Conservation (phyloP, 2,888 invertebrate genomes). For the Lithophane leautieri region DNA sequence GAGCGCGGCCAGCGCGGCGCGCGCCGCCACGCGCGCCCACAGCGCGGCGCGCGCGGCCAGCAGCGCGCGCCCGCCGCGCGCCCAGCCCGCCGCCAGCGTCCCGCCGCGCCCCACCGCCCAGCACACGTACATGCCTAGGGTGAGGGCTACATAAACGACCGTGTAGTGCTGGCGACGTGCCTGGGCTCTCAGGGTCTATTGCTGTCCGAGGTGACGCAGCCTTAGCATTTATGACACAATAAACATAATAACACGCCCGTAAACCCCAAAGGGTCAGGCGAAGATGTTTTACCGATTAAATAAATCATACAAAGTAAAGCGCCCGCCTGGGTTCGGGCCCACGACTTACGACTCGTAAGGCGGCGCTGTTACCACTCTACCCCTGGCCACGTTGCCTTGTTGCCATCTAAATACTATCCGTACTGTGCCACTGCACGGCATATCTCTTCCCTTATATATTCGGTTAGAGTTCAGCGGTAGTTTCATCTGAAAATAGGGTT, state of each 20-base stretch:
- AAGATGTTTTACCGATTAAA: too few relatives aligned
- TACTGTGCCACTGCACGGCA: background rate
- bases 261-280: too few relatives aligned
- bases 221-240: background rate
- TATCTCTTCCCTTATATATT: background rate
- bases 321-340: too few relatives aligned
- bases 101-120: slow-evolving; percentile 97
- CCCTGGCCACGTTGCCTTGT: background rate
- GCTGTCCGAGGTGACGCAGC: background rate
- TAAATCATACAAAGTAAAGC: too few relatives aligned
- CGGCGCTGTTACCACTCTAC: too few relatives aligned
- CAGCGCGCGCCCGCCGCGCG: slow-evolving; percentile 95
- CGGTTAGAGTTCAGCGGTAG: background rate
- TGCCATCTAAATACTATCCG: background rate
- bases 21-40: slow-evolving; percentile 94
- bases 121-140: slow-evolving; percentile 96
- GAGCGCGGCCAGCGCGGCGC: slow-evolving; percentile 94
- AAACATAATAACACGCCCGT: too few relatives aligned
- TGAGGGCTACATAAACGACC: background rate
- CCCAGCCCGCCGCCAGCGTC: slow-evolving; percentile 95
- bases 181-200: slow-evolving; percentile 7
- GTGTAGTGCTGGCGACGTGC: background rate
- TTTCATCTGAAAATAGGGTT: background rate
- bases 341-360: too few relatives aligned
- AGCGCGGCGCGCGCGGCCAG: slow-evolving; percentile 93